Conservation (phyloP, 1,140 invertebrate species). For the Drosophila sechellia region DNA sequence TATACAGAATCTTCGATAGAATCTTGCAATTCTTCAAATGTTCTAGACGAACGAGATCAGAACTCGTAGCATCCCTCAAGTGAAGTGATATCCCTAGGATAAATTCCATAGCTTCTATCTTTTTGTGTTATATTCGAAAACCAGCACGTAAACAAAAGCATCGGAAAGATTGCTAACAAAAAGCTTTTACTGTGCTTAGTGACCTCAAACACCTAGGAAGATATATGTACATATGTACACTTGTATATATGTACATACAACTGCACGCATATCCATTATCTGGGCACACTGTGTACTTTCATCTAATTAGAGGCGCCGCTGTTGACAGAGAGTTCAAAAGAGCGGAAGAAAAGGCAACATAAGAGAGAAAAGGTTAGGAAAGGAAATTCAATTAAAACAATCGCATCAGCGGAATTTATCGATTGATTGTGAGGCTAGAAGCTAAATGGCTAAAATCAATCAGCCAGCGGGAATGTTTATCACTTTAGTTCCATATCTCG, state of each 20-base stretch:
- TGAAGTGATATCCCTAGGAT: no score
- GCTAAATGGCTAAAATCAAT: conserved; percentile 25
- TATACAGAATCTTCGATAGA: no score
- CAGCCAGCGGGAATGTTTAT: conserved; percentile 2
- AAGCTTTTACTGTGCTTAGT: conserved; percentile 30
- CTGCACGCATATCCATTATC: conserved; percentile 6
- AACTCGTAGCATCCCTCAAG: no score
- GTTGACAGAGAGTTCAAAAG: conserved; percentile 64
- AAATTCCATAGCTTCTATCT: background rate
- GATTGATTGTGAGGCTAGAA: conserved; percentile 11
- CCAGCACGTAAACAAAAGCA: conserved; percentile 42
- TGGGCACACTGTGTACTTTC: conserved; percentile 8
- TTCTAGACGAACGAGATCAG: no score
- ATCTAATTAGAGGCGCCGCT: conserved; percentile 57
- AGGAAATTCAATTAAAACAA: conserved; percentile 40
- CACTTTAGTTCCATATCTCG: background rate
- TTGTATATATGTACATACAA: background rate
- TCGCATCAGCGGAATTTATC: conserved; percentile 2
- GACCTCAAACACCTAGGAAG: conserved; percentile 50
- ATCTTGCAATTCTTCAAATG: no score
- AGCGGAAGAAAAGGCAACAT: conserved; percentile 10
- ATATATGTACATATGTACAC: conserved; percentile 14
- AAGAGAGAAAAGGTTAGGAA: conserved; percentile 30
- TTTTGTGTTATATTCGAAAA: conserved; percentile 7
- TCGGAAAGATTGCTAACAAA: conserved; percentile 23